A percentile compares a stretch with the other conserved stretches of the same genome.
These are phyloP conservation scores for Scaptomyza reducta DNA, from an alignment of 2,888 invertebrate species.

Conservation along the genomic window DNA sequence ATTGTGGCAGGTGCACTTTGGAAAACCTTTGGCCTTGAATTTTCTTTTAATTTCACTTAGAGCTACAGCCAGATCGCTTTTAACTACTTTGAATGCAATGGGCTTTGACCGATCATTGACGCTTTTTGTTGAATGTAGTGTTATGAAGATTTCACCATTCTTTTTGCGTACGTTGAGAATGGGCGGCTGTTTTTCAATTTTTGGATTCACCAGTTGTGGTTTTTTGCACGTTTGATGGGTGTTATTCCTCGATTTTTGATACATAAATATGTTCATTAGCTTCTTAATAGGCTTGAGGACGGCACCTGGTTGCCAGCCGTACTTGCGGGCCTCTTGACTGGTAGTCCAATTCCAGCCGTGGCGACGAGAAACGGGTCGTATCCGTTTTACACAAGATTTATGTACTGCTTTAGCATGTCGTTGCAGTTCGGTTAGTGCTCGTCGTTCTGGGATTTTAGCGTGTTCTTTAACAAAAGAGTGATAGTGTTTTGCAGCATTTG, in stretches of 20 bases:
- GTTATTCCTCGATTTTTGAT: slow-evolving; percentile 55
- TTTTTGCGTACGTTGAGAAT: slow-evolving; percentile 87
- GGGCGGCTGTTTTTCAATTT: slow-evolving; percentile 83
- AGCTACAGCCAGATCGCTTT: slow-evolving; percentile 85
- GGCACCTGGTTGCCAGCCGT: slow-evolving; percentile 83
- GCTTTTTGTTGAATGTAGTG: slow-evolving; percentile 67
- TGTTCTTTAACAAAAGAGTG: neutral
- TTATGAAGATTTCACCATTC: slow-evolving; percentile 87
- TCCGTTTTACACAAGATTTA: slow-evolving; percentile 85
- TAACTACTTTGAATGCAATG: slow-evolving; percentile 88
- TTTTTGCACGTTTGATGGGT: slow-evolving; percentile 58
- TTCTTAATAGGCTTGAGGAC: slow-evolving; percentile 78
- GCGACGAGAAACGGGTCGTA: slow-evolving; percentile 85
- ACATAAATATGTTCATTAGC: slow-evolving; percentile 80
- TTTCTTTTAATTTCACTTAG: slow-evolving; percentile 85
- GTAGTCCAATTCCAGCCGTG: slow-evolving; percentile 89
- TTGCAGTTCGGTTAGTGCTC: neutral
- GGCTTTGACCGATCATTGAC: slow-evolving; percentile 84
- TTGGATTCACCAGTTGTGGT: slow-evolving; percentile 69
- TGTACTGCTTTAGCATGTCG: slow-evolving; percentile 83
- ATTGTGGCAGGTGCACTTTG: slow-evolving; percentile 85
- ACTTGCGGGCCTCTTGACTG: slow-evolving; percentile 55
- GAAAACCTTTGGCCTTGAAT: slow-evolving; percentile 85
- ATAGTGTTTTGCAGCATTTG: neutral
- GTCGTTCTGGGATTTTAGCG: neutral